A percentile compares a stretch with the other conserved stretches of the same genome.
Evolutionary conservation across 2,888 invertebrate genomes (phyloP).

Genomic region (Campopleginae sp.): DNA sequence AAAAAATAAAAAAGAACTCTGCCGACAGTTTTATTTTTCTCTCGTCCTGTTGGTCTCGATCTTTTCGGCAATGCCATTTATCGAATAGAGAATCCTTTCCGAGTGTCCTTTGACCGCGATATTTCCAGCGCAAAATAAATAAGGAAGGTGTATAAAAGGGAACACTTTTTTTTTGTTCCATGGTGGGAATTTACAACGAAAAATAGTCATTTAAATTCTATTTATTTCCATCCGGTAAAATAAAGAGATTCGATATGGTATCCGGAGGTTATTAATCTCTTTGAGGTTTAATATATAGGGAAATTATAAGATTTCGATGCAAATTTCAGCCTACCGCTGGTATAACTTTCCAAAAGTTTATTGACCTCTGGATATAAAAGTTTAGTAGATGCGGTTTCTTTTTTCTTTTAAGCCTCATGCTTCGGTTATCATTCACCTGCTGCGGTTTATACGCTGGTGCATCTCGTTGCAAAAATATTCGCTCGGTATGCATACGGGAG

Average conservation of each 20-base stretch:
- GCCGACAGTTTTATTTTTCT: background rate
- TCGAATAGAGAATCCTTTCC: background rate
- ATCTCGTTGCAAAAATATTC: constrained; percentile 61
- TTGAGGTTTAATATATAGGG: background rate
- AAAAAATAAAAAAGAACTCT: constrained; percentile 2
- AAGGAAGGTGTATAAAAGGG: background rate
- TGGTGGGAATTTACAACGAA: background rate
- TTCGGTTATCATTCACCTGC: background rate
- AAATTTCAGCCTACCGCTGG: constrained; percentile 10
- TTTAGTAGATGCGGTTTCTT: constrained; percentile 20
- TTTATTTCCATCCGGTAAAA: background rate
- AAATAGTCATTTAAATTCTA: background rate
- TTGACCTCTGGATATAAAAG: constrained; percentile 51
- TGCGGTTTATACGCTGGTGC: constrained; percentile 44
- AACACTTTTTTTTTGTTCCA: too few species aligned
- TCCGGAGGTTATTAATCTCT: constrained; percentile 6
- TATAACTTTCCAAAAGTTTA: constrained; percentile 40
- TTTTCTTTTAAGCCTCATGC: constrained; percentile 4
- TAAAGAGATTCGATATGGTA: background rate
- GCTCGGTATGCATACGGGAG: constrained; percentile 55
- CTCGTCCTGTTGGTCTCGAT: background rate
- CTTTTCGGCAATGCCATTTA: background rate
- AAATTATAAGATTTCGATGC: background rate
- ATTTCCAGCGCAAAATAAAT: background rate
- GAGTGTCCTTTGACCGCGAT: background rate